Evolutionary conservation across 2,113 vertebrate genomes (phyloP), one percentile per base, ranked within the genome.

Genomic region (western clawed frog (Xenopus tropicalis)): DNA sequence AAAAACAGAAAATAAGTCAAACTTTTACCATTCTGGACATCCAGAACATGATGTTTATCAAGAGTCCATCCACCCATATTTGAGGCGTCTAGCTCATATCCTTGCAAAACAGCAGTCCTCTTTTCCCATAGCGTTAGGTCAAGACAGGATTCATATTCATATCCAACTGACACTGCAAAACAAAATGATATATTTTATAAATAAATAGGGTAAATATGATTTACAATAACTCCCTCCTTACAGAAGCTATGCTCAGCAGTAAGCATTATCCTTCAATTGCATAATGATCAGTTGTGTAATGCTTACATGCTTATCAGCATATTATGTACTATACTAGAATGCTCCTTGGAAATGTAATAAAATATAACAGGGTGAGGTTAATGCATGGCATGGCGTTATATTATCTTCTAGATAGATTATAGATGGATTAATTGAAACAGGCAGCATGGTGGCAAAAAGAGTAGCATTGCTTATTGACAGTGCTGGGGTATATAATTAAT

Each of bases 51-150:
- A 80, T 99, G 97, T 42, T 96, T 98, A 83, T 98, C 93, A 72
- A 99, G 24, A 0, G 91, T 97, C 96, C 97, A 99, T 0, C 96
- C 92, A 17, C 96, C 97, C 93, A 98, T 95, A 86, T 93, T 96
- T 80, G 96, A 95, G 2, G 96, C 93, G 67, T 98, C 96, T 70
- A 98, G 79, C 65, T 99, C 96, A 43, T 96, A 98, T 64, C 96
- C 97, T 81, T 99, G 97, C 61, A 99, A 71, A 81, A 92, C 62
- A 3, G 94, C 93, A 0, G 94, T 98, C 70, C 97, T 87, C 85
- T 97, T 99, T 81, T 99, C 97, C 97, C 97, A 99, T 3, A 98
- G 92, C 54, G 98, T 94, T 75, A 98, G 89, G 80, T 95, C 94
- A 77, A 97, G 85, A 74, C 97, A 99, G 1, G 96, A 96, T 85